Percentiles rank a stretch among this genome's conserved stretches.
Conservation (phyloP, 53 echinoderm and acorn worm genomes). For the Zoroaster sp. region DNA sequence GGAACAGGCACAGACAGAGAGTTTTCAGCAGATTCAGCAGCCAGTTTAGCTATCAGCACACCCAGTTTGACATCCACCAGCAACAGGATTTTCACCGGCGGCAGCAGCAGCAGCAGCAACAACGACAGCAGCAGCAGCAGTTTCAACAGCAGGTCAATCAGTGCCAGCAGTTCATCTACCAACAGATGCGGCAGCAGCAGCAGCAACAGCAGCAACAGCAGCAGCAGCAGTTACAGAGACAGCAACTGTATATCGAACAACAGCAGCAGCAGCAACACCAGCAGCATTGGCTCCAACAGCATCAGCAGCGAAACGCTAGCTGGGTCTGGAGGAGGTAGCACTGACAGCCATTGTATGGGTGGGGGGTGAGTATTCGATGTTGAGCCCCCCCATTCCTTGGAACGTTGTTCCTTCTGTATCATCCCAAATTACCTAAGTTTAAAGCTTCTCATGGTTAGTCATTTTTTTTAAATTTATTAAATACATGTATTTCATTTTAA, state of each 20-base stretch:
- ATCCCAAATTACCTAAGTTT: no score
- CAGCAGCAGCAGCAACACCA: slow-evolving; percentile 14
- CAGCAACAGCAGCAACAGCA: slow-evolving; percentile 2
- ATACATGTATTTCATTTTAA: no score
- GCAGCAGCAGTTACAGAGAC: neutral
- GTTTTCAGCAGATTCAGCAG: neutral
- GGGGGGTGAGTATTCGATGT: slow-evolving; percentile 24
- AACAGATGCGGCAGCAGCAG: neutral
- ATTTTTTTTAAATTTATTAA: no score
- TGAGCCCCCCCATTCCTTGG: no score
- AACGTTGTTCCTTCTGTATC: no score
- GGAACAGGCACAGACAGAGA: neutral
- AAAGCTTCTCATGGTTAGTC: no score
- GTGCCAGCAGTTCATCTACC: neutral
- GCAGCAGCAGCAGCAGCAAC: neutral
- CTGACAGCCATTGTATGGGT: neutral
- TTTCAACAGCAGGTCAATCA: neutral
- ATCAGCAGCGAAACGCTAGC: neutral
- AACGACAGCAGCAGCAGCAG: neutral
- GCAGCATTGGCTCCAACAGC: neutral
- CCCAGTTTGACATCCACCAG: neutral
- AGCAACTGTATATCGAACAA: no score
- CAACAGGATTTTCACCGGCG: neutral
- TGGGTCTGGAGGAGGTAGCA: slow-evolving; percentile 11
- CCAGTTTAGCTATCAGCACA: neutral